A percentile compares a stretch with the other conserved stretches of the same genome.
These are phyloP conservation scores for Phalacrocorax carbo DNA, from an alignment of 2,113 vertebrate species.

Conservation along the genomic window DNA sequence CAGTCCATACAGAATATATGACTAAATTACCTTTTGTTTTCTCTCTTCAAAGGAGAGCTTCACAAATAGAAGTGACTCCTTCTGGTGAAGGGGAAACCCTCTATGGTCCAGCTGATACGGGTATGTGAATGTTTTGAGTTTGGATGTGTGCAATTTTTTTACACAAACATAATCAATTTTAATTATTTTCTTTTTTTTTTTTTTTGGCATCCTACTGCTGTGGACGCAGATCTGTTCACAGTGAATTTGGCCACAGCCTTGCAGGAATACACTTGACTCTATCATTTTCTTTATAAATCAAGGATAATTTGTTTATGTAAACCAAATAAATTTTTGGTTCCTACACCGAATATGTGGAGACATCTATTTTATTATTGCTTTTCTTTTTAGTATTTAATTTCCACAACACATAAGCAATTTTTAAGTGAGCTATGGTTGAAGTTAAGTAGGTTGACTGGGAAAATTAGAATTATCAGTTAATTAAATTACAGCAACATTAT, in stretches of 20 bases:
- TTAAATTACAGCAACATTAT: background rate
- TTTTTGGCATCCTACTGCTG: rapidly evolving
- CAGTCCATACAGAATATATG: background rate
- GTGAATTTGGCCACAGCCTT: background rate
- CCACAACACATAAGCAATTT: background rate
- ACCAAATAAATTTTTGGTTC: background rate
- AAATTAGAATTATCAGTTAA: background rate
- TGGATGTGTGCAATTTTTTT: background rate
- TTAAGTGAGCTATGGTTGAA: background rate
- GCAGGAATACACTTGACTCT: background rate
- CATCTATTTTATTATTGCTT: background rate
- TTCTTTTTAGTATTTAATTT: background rate
- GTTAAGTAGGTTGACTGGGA: background rate
- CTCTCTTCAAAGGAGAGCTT: background rate
- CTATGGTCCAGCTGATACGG: too few relatives aligned
- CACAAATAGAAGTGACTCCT: background rate
- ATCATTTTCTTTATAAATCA: background rate
- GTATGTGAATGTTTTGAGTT: background rate
- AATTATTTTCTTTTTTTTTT: background rate
- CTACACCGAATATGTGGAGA: background rate
- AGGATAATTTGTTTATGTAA: background rate
- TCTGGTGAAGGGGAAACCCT: background rate
- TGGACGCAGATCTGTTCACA: background rate
- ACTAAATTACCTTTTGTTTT: background rate
- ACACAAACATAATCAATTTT: rapidly evolving